Base-by-base conservation (phyloP, 2,888 invertebrate species). In the Monochamus alternatus region DNA sequence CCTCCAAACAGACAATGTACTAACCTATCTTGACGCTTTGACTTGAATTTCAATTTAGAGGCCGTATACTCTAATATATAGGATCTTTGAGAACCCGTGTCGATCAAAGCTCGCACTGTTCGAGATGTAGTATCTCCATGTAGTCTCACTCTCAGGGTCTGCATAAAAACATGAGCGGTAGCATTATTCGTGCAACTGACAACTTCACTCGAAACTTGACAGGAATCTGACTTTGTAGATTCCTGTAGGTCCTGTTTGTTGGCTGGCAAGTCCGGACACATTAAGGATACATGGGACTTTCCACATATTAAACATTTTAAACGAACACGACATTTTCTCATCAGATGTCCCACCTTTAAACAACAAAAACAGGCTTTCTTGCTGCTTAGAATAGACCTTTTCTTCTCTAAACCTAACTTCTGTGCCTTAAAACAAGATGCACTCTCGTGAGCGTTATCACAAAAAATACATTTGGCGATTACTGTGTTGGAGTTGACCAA, bases 381-480 rank as follows among this genome's bases (percentile, higher is more conserved):
- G 32, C 62, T 43, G n/a, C 8, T 65, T n/a, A 65, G 43, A 43
- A 65, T 65, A 47, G 22, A 22, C 43, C 65, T 65, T 47, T 65
- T 43, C n/a, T 38, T 69, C 63, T 64, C 77, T 51, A 12, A 38
- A 30, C 38, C 14, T 2, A 14, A 79, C 10, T 44, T 44, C 30
- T 66, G 30, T 51, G 47, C 66, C 10, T 77, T 66, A 74, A 78
- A 76, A 66, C 78, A 81, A 58, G 52, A 71, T 60, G 72, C 62
- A 75, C 76, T 79, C 68, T 74, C 66, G 75, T 78, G 71, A 8
- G 60, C 58, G 47, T 72, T 64, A 5, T 58, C 22, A 62, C 75
- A 75, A 73, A 75, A 75, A 14, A 75, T 12, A 71, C 75, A 75
- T 44, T 62, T 67, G 3, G 3, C 38, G 44, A 31, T 52, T 14